These are phyloP conservation scores for Gephyroberyx darwinii DNA, from an alignment of 2,797 vertebrate species.

Conservation along the genomic window DNA sequence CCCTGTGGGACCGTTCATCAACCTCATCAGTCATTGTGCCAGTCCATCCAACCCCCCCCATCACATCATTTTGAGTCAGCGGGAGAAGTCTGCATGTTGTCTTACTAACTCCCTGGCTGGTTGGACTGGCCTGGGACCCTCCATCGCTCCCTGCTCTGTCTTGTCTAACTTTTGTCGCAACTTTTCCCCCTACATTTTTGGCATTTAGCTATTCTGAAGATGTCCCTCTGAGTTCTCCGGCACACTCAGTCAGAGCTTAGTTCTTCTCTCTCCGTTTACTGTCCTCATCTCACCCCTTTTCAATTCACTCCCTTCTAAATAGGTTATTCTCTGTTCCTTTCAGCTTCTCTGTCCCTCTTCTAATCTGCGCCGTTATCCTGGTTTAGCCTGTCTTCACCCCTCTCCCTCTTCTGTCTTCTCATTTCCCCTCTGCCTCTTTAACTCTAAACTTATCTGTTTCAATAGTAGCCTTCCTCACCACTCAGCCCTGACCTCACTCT, in stretches of 20 bases:
- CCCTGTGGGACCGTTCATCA: slow-evolving; percentile 46
- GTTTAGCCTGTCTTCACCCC: slow-evolving; percentile 3
- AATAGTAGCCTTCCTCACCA: background rate
- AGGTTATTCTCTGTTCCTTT: background rate
- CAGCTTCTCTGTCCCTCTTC: background rate
- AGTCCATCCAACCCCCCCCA: slow-evolving; percentile 29
- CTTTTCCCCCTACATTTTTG: background rate
- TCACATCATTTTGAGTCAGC: slow-evolving; percentile 47
- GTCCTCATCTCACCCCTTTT: background rate
- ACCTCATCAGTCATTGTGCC: slow-evolving; percentile 36
- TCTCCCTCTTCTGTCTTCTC: slow-evolving; percentile 5
- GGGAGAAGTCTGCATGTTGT: slow-evolving; percentile 1
- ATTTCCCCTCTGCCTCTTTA: slow-evolving; percentile 1
- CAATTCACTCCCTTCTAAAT: background rate
- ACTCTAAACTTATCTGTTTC: background rate
- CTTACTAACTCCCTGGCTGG: slow-evolving; percentile 2
- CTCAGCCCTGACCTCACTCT: background rate
- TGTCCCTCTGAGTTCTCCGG: background rate
- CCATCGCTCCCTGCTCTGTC: background rate
- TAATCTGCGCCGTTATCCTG: background rate
- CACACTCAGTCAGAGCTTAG: background rate
- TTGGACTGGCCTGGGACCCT: background rate
- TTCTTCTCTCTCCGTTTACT: background rate
- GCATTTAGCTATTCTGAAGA: background rate
- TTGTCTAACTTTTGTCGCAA: background rate